phyloP scores from a whole-genome alignment of 2,888 invertebrate genomes.

The Napeogenes sylphis region DNA sequence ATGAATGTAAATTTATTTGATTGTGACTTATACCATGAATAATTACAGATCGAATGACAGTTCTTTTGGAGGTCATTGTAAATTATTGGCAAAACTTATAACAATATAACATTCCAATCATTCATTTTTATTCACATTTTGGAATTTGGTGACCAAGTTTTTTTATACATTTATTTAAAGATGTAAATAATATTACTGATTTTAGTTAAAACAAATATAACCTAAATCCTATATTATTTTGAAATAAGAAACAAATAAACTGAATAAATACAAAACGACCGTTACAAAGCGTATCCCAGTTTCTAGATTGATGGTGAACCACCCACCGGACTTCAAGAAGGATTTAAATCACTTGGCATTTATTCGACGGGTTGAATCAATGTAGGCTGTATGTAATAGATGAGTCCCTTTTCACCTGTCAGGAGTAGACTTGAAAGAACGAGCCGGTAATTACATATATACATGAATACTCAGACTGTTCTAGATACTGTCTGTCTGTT shows the following conservation, averaged over 20 bases:
- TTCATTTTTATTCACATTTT: no score
- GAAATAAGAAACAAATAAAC: conserved; percentile 14
- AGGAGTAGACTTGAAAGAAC: conserved; percentile 51
- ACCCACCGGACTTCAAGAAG: conserved; percentile 54
- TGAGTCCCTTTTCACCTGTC: conserved; percentile 60
- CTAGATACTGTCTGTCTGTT: conserved; percentile 17
- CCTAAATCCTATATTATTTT: conserved; percentile 7
- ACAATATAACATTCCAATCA: no score
- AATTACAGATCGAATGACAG: not conserved
- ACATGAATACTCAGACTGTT: conserved; percentile 25
- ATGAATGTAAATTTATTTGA: conserved; percentile 10
- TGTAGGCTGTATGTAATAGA: conserved; percentile 59
- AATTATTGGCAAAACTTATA: no score
- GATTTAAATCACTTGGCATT: conserved; percentile 63
- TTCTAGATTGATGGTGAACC: conserved; percentile 53
- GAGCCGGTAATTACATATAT: conserved; percentile 50
- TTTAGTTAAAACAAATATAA: no score
- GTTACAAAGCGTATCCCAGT: conserved; percentile 40
- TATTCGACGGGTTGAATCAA: conserved; percentile 54
- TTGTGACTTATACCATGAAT: conserved; percentile 3
- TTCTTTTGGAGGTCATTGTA: not conserved
- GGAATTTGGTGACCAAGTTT: no score
- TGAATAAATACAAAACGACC: conserved; percentile 49
- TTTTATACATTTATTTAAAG: no score
- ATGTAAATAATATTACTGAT: no score